Conservation (phyloP, 1,140 invertebrate species). For the Drosophila funebris region DNA sequence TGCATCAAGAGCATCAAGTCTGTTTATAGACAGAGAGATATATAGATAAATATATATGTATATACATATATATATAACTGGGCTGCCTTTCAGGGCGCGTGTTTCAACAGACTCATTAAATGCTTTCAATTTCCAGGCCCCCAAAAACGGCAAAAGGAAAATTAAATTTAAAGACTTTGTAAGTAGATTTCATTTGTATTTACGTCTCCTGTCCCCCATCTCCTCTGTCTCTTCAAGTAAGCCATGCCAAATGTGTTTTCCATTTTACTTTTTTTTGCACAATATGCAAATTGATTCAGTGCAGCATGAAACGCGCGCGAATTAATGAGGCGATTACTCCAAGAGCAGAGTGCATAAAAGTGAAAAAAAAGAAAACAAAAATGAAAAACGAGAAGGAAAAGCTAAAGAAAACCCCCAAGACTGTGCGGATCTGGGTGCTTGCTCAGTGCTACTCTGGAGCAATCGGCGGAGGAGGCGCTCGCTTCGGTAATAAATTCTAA, state of each 20-base stretch:
- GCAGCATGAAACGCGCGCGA: slow-evolving; percentile 77
- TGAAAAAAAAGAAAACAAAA: slow-evolving; percentile 6
- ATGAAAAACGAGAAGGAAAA: slow-evolving; percentile 15
- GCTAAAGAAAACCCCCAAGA: slow-evolving; percentile 34
- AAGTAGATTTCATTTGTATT: slow-evolving; percentile 69
- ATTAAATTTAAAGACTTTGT: slow-evolving; percentile 80
- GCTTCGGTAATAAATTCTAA: slow-evolving; percentile 70
- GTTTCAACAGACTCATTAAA: slow-evolving; percentile 69
- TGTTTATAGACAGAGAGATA: slow-evolving; percentile 24
- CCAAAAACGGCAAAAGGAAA: slow-evolving; percentile 47
- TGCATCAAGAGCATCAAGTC: slow-evolving; percentile 22
- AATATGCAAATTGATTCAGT: slow-evolving; percentile 81
- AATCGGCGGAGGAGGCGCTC: slow-evolving; percentile 5
- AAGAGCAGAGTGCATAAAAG: slow-evolving; percentile 41
- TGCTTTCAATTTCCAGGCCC: slow-evolving; percentile 64
- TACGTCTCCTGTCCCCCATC: not conserved
- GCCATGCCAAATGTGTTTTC: slow-evolving; percentile 2
- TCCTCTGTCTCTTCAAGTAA: not conserved
- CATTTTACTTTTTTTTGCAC: slow-evolving; percentile 57
- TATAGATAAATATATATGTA: not conserved
- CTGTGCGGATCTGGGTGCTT: slow-evolving; percentile 3
- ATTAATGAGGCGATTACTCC: slow-evolving; percentile 81
- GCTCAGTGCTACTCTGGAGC: not conserved
- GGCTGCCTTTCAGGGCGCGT: slow-evolving; percentile 1
- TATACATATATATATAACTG: not conserved